Base-by-base conservation (phyloP, 2,797 vertebrate genomes). In the Thunnus albacares region DNA sequence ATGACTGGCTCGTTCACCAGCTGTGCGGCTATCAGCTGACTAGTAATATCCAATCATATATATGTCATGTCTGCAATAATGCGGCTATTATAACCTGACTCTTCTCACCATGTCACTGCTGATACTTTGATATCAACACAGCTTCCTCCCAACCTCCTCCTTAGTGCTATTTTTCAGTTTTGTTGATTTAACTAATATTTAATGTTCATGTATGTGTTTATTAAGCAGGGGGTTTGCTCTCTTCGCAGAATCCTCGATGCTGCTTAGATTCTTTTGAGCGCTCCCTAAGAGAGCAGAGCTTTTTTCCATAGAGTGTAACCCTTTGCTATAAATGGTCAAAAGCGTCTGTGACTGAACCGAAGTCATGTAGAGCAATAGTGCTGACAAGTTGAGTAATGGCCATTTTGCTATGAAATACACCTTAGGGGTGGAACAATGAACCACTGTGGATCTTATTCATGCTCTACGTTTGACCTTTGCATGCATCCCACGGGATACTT, bases 381-480 rank as follows among this genome's bases (percentile, higher is more conserved):
- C 38, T 77, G 28, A 80, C 68, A 76, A 57, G 33, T 10, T 60
- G 59, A 66, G 6, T 38, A 63, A 72, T 60, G 45, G 17, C 26
- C 8, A 41, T 57, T 70, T 77, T 56, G 6, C 28, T 41, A 61
- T 55, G 15, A 66, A 53, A 35, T 5, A 11, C 49, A 55, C 8
- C 47, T 43, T 22, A 33, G 49, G 52, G 35, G 13, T n/a, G 12
- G 26, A 61, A 60, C 13, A 70, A 59, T 65, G 17, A 75, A 52
- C n/a, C 0, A 2, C 18, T 3, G 55, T 60, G 79, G 62, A 41
- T 59, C 26, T 28, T 62, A 51, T 76, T 68, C 11, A 43, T 17
- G 18, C 52, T 75, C 59, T 70, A 41, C 14, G 24, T 75, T 57
- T 58, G 60, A 75, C 70, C 58, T 77, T 58, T 53, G 64, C 17